A percentile compares a stretch with the other conserved stretches of the same genome.
Evolutionary conservation across 2,888 invertebrate species (phyloP).

Genomic region (Philonicus albiceps): DNA sequence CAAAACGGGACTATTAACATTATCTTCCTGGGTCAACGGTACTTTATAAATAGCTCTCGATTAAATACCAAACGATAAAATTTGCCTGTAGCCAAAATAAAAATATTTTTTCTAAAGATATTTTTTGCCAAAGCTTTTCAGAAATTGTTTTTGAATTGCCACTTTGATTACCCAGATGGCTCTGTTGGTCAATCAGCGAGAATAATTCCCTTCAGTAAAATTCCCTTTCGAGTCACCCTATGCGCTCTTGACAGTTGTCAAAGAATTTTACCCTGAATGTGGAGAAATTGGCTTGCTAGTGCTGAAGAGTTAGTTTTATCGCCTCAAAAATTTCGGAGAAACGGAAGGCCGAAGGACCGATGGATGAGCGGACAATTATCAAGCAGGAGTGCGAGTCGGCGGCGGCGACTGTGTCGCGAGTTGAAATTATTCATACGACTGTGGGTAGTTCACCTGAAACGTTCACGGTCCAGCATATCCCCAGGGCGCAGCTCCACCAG

Average conservation of each 20-base stretch:
- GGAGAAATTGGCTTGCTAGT: slow-evolving; percentile 1
- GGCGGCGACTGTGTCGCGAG: background rate
- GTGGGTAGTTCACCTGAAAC: background rate
- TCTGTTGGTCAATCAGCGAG: background rate
- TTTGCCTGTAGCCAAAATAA: background rate
- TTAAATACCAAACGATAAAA: background rate
- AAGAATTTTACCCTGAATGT: background rate
- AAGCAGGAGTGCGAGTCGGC: background rate
- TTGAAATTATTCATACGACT: slow-evolving; percentile 15
- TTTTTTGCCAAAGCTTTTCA: background rate
- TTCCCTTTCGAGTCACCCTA: background rate
- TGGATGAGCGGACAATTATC: slow-evolving; percentile 1
- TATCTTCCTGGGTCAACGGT: background rate
- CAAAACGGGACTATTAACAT: background rate
- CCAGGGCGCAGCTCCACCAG: background rate
- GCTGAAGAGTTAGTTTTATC: slow-evolving; percentile 31
- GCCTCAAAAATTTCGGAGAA: background rate
- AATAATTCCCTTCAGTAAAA: background rate
- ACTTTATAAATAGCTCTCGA: background rate
- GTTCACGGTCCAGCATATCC: background rate
- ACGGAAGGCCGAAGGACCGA: background rate
- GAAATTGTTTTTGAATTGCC: background rate
- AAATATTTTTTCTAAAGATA: background rate
- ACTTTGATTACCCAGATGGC: background rate
- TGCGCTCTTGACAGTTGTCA: background rate